phyloP scores from a whole-genome alignment of 2,888 invertebrate genomes.

The Pristionchus maxplancki region DNA sequence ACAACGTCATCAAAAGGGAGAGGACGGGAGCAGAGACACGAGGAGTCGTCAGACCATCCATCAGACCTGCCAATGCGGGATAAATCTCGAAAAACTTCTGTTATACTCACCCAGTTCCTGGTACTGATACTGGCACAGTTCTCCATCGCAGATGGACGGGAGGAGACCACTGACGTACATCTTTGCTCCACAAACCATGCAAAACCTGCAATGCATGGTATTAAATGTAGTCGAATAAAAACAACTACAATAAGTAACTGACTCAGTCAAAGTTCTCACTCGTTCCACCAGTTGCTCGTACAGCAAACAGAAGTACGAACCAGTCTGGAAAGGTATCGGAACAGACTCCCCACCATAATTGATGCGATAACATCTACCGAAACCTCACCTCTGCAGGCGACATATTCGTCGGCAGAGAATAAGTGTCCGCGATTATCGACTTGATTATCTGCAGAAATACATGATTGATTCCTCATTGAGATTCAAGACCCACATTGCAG shows the following conservation, averaged over 20 bases:
- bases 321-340: background rate
- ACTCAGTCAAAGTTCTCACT: background rate
- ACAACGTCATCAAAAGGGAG: background rate
- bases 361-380: background rate
- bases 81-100: background rate
- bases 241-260: background rate
- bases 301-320: background rate
- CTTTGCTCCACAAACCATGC: background rate
- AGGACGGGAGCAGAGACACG: constrained; percentile 15
- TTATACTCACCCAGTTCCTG: background rate
- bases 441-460: background rate
- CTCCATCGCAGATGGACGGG: constrained; percentile 8
- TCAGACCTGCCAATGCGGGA: background rate
- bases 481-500: background rate
- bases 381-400: background rate
- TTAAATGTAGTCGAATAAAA: background rate
- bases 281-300: background rate
- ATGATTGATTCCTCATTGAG: background rate
- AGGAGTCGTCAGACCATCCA: constrained; percentile 29
- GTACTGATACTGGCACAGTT: constrained; percentile 23
- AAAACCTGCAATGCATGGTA: background rate
- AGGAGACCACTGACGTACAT: background rate
- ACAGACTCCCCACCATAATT: background rate
- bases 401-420: background rate
- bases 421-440: background rate